Percentiles rank a stretch among this genome's conserved stretches.
These are phyloP conservation scores for Chaenodraco wilsoni DNA, from an alignment of 2,797 vertebrate genomes.

Conservation along the genomic window DNA sequence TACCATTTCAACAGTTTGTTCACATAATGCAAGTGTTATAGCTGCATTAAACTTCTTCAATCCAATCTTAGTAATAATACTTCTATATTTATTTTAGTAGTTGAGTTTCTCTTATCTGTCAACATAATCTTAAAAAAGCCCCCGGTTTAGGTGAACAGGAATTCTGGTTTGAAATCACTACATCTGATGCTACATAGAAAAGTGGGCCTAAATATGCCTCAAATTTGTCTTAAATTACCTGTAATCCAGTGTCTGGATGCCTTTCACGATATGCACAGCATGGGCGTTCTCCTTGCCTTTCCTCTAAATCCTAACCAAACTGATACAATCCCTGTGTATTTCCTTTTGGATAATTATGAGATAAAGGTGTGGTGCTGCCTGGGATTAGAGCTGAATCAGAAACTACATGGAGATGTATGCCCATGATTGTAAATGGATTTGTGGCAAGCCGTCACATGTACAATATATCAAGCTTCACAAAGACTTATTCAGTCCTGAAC, in stretches of 20 bases:
- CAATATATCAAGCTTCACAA: slow-evolving; percentile 51
- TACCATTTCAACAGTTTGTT: background rate
- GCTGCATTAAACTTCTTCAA: background rate
- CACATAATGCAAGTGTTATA: background rate
- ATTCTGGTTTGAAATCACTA: background rate
- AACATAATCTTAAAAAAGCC: background rate
- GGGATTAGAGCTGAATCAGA: slow-evolving; percentile 61
- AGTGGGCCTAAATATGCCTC: slow-evolving; percentile 26
- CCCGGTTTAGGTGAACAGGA: background rate
- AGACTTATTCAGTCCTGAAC: slow-evolving; percentile 52
- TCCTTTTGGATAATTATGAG: slow-evolving; percentile 71
- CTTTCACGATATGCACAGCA: slow-evolving; percentile 38
- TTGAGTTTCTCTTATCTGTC: background rate
- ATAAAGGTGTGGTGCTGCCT: slow-evolving; percentile 67
- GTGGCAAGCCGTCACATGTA: slow-evolving; percentile 59
- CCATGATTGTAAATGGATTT: slow-evolving; percentile 71
- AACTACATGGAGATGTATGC: slow-evolving; percentile 59
- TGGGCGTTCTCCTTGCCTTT: slow-evolving; percentile 45
- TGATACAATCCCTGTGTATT: slow-evolving; percentile 60
- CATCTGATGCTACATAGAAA: background rate
- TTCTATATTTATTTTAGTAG: background rate
- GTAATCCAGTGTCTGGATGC: slow-evolving; percentile 59
- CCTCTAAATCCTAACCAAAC: slow-evolving; percentile 60
- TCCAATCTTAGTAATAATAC: background rate
- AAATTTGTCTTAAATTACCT: slow-evolving; percentile 31